Conservation (phyloP, 2,113 vertebrate species). For the Coracopsis vasa region DNA sequence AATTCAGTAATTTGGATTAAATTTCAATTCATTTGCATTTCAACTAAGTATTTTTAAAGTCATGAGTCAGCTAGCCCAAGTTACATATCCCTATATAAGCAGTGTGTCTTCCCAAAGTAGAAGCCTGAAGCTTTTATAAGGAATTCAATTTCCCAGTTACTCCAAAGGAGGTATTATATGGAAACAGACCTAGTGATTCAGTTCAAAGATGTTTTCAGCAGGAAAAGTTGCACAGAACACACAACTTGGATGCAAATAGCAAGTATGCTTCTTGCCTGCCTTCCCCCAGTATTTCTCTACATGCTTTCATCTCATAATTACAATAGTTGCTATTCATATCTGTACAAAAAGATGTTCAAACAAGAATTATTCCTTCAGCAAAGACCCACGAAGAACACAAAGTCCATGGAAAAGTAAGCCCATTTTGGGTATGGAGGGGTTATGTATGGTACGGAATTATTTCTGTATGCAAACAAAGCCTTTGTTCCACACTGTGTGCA, state of each 20-base stretch:
- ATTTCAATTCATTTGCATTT: not conserved
- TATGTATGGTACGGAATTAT: not conserved
- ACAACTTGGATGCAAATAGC: not conserved
- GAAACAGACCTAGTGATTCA: not conserved
- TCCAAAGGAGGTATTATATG: not conserved
- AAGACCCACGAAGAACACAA: not conserved
- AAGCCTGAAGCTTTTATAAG: not conserved
- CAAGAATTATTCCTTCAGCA: not conserved
- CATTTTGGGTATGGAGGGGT: not conserved
- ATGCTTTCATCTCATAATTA: not conserved
- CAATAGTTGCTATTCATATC: not conserved
- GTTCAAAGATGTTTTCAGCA: not conserved
- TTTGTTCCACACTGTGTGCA: not conserved
- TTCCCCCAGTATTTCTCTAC: not conserved
- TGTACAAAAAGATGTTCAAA: not conserved
- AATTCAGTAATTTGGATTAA: not conserved
- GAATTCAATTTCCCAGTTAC: not conserved
- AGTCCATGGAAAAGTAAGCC: not conserved
- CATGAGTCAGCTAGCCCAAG: not conserved
- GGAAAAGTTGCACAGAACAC: not conserved
- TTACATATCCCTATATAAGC: not conserved
- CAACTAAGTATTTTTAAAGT: not conserved
- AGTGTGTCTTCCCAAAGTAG: not conserved
- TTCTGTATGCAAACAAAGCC: not conserved
- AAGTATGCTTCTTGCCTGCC: not conserved